phyloP scores from a whole-genome alignment of 2,113 vertebrate species.

The Mirza zaza region DNA sequence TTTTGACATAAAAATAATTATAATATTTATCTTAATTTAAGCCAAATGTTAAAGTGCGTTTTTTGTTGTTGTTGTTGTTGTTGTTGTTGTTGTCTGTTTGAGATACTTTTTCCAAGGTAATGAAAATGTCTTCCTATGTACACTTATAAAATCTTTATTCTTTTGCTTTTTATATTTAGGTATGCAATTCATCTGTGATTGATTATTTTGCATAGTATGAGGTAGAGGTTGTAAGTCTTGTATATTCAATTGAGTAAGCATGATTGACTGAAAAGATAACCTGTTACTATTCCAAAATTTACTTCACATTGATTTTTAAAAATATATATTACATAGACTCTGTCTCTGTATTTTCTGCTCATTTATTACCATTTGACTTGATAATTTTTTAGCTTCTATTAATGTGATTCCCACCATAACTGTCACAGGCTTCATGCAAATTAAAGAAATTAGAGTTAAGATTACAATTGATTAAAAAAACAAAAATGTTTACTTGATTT shows the following conservation, averaged over 20 bases:
- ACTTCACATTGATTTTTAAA: neutral
- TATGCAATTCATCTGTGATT: neutral
- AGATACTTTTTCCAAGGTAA: neutral
- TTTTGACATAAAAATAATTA: neutral
- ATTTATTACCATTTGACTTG: neutral
- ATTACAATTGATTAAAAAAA: neutral
- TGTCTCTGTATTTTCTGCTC: neutral
- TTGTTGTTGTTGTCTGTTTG: neutral
- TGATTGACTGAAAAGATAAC: neutral
- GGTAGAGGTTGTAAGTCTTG: neutral
- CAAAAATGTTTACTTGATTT: neutral
- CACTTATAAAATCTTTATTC: neutral
- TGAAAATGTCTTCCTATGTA: neutral
- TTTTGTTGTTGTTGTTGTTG: too few species aligned
- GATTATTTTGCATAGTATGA: neutral
- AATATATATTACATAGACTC: neutral
- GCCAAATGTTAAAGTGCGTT: neutral
- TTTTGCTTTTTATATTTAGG: neutral
- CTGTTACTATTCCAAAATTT: neutral
- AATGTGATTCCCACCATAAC: neutral
- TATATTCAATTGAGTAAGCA: too few species aligned
- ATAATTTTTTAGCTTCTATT: neutral
- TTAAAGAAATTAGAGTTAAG: neutral
- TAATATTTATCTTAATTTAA: neutral
- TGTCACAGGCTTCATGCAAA: neutral